Conservation (phyloP, 2,888 invertebrate species). For the Xestobium rufovillosum region DNA sequence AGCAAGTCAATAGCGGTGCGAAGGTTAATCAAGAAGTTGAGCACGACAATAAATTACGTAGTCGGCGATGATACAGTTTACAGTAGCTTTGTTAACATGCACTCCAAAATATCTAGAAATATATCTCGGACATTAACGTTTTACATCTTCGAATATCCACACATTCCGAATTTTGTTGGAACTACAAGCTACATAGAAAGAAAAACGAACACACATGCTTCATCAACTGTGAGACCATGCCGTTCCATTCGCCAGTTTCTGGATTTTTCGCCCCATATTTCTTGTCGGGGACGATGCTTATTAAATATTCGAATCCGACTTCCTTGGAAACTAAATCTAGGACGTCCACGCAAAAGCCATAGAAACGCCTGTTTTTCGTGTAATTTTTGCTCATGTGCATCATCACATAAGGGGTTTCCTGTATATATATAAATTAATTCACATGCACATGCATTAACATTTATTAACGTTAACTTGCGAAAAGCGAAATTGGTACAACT, state of each 20-base stretch:
- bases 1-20: too few species aligned
- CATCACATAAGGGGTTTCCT: slow-evolving; percentile 71
- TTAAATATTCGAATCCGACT: slow-evolving; percentile 63
- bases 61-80: too few species aligned
- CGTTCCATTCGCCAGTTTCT: slow-evolving; percentile 57
- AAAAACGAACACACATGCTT: slow-evolving; percentile 52
- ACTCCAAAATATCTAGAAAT: too few species aligned
- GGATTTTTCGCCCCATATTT: slow-evolving; percentile 58
- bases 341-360: slow-evolving; percentile 73
- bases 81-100: too few species aligned
- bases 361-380: slow-evolving; percentile 67
- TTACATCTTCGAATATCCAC: too few species aligned
- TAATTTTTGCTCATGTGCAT: slow-evolving; percentile 61
- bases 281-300: slow-evolving; percentile 62
- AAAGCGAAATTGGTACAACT: too few species aligned
- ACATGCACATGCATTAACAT: slow-evolving; percentile 20
- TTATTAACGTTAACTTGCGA: too few species aligned
- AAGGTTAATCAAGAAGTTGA: too few species aligned
- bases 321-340: slow-evolving; percentile 58
- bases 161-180: too few species aligned
- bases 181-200: slow-evolving; percentile 2
- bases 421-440: slow-evolving; percentile 24
- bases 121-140: too few species aligned
- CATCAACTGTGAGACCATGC: slow-evolving; percentile 63
- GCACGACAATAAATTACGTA: too few species aligned